Evolutionary conservation across 2,113 vertebrate genomes (phyloP).

Genomic region (Laterallus jamaicensis): DNA sequence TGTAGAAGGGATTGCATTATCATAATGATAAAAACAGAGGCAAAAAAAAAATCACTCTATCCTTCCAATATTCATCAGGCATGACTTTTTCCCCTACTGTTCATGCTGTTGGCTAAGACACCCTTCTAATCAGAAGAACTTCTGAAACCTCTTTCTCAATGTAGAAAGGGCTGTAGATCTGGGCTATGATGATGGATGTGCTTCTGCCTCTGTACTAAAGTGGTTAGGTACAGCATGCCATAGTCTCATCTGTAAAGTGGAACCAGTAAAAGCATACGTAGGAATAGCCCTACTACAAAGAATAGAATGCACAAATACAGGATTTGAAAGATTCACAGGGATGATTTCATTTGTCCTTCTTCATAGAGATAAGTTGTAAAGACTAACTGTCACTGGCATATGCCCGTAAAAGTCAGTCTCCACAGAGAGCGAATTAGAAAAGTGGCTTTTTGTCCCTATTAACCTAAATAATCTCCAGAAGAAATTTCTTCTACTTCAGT

Average conservation of each 20-base stretch:
- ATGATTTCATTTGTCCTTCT: neutral
- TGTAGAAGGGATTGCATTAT: neutral
- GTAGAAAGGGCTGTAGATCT: neutral
- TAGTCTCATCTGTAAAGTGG: neutral
- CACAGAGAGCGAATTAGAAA: neutral
- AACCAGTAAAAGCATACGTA: neutral
- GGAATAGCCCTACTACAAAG: neutral
- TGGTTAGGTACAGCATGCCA: neutral
- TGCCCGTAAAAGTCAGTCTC: neutral
- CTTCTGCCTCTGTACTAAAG: neutral
- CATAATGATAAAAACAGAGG: neutral
- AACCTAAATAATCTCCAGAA: neutral
- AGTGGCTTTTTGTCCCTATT: neutral
- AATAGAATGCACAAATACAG: neutral
- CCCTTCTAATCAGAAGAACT: neutral
- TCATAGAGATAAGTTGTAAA: neutral
- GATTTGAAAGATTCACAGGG: neutral
- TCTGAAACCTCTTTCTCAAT: neutral
- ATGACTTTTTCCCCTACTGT: neutral
- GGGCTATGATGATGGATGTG: neutral
- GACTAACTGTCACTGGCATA: neutral
- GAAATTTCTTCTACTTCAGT: neutral
- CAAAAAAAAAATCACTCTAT: neutral
- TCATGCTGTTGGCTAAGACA: neutral
- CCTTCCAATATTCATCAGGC: neutral